These are phyloP conservation scores for Drosophila algonquin DNA, from an alignment of 2,888 invertebrate genomes.

Conservation along the genomic window DNA sequence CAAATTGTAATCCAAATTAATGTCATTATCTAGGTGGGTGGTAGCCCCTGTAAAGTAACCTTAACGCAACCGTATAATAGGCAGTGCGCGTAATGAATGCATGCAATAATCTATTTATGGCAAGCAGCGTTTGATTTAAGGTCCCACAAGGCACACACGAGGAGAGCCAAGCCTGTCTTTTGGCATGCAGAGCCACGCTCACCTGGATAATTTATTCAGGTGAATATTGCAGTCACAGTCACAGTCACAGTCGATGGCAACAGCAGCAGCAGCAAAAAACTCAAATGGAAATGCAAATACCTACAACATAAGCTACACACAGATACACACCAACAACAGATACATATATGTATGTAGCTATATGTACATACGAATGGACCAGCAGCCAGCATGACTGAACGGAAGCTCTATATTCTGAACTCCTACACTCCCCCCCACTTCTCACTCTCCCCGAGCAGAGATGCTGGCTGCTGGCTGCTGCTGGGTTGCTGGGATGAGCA, in stretches of 20 bases:
- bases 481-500: neutral
- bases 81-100: neutral
- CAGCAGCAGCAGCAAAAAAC: conserved; percentile 25
- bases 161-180: conserved; percentile 12
- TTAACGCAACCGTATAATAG: neutral
- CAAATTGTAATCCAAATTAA: conserved; percentile 57
- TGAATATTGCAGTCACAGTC: conserved; percentile 54
- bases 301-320: conserved; percentile 35
- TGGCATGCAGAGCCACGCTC: conserved; percentile 58
- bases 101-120: conserved; percentile 20
- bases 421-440: neutral
- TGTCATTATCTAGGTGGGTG: conserved; percentile 59
- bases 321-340: conserved; percentile 5
- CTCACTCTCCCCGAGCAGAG: conserved; percentile 21
- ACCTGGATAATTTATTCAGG: conserved; percentile 70
- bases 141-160: conserved; percentile 13
- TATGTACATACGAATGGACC: neutral
- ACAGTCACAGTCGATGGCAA: conserved; percentile 44
- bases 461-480: neutral
- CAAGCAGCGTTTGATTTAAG: conserved; percentile 54
- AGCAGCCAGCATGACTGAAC: conserved; percentile 16
- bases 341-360: neutral
- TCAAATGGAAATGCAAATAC: conserved; percentile 69
- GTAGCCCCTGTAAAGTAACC: neutral
- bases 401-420: conserved; percentile 18